Conservation (phyloP, 2,113 vertebrate genomes). For the Pituophis catenifer region DNA sequence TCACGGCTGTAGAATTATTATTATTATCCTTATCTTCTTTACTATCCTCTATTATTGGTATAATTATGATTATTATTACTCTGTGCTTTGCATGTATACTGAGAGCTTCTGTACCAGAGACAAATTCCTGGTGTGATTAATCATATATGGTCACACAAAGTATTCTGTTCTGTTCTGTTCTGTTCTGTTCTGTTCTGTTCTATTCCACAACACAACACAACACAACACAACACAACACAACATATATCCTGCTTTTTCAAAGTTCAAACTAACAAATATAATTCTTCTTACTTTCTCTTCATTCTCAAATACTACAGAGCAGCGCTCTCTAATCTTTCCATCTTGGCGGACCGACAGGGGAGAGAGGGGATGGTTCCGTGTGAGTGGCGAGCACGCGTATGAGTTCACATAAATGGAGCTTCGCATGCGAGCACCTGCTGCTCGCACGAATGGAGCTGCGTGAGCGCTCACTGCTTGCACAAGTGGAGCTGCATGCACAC, state of each 20-base stretch:
- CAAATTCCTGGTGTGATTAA: not conserved
- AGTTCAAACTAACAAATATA: slow-evolving; percentile 42
- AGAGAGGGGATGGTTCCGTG: not conserved
- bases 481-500: not conserved
- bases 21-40: too few relatives aligned
- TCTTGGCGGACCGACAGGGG: not conserved
- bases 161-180: not conserved
- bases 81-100: not conserved
- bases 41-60: too few relatives aligned
- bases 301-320: slow-evolving; percentile 56
- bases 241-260: not conserved
- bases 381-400: not conserved
- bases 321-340: not conserved
- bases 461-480: too few relatives aligned
- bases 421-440: not conserved
- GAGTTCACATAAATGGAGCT: not conserved
- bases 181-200: not conserved
- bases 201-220: too few relatives aligned
- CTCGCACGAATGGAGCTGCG: not conserved
- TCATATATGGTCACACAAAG: not conserved
- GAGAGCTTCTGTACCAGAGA: not conserved
- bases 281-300: slow-evolving; percentile 41
- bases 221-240: too few relatives aligned
- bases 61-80: too few relatives aligned
- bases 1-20: too few relatives aligned